Base-by-base conservation (phyloP, 2,888 invertebrate genomes). In the Eristalis arbustorum region DNA sequence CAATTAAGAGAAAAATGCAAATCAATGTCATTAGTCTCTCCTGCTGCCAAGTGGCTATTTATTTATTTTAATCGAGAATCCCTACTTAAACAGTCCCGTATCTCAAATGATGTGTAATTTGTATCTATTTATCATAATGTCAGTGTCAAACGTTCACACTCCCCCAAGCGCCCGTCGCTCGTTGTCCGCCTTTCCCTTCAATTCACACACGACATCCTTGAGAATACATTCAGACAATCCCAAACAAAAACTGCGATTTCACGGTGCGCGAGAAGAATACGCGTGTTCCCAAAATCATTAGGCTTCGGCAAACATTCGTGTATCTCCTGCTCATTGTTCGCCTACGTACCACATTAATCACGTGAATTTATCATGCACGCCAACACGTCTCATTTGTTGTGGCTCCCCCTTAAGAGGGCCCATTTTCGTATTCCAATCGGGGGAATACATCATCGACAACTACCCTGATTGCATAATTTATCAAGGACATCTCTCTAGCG, bases 291-390 rank as follows among this genome's bases (percentile, higher is more conserved):
- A 49, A 49, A 49, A 49, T 49, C 49, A 49, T 49, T 49, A 49
- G 49, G 49, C 49, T 18, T 18, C 18, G 18, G 49, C 49, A 49
- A 49, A 49, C 49, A 49, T 18, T 49, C 49, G 49, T 49, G 49
- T 49, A 49, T 49, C 49, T 49, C 49, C 18, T 49, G 49, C 49
- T 49, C 49, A 25, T 34, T 56, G 18, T 66, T 28, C 37, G 34
- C 37, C n/a, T n/a, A n/a, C n/a, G 37, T 68, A 59, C 59, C 63
- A 59, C 84, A 80, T 76, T 80, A 80, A 84, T 84, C 84, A 76
- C 72, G 42, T 57, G 49, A 68, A 63, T 80, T 80, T 80, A 72
- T 76, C 76, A 80, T 75, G 57, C 80, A 76, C 40, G 76, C 75
- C 49, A 49, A 49, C 80, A 76, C 49, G 84, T 73, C 42, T 72